Percentiles rank a stretch among this genome's conserved stretches.
Evolutionary conservation across 1,140 invertebrate species (phyloP).

Genomic region (Aethina tumida): DNA sequence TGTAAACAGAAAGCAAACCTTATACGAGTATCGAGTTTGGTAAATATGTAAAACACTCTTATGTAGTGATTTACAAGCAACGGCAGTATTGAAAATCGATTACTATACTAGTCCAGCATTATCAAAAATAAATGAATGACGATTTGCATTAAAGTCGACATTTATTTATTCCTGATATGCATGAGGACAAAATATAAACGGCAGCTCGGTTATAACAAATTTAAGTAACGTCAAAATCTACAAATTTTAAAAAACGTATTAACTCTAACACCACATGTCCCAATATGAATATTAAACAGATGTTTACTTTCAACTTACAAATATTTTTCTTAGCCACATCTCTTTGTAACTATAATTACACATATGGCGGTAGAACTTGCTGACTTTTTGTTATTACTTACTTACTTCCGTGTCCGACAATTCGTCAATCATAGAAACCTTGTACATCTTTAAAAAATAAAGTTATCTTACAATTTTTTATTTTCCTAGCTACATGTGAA

Average conservation of each 20-base stretch:
- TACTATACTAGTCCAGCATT: too few relatives aligned
- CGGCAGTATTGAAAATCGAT: too few relatives aligned
- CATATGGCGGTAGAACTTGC: not conserved
- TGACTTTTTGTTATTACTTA: conserved; percentile 3
- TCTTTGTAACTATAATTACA: not conserved
- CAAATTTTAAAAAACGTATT: too few relatives aligned
- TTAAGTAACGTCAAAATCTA: too few relatives aligned
- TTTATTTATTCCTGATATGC: too few relatives aligned
- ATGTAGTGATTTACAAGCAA: too few relatives aligned
- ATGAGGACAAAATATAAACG: too few relatives aligned
- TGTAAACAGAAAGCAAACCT: not conserved
- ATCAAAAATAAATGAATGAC: too few relatives aligned
- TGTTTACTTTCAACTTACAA: conserved; percentile 1
- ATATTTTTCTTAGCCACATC: conserved; percentile 4
- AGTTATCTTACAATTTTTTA: conserved; percentile 17
- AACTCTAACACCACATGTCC: too few relatives aligned
- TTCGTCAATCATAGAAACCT: conserved; percentile 1
- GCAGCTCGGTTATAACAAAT: too few relatives aligned
- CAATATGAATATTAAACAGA: conserved; percentile 3
- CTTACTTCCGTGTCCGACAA: not conserved
- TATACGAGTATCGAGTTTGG: not conserved
- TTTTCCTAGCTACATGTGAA: conserved; percentile 18
- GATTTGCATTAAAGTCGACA: too few relatives aligned
- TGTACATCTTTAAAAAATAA: conserved; percentile 18
- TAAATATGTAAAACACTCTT: too few relatives aligned